phyloP scores from a whole-genome alignment of 2,888 invertebrate species.

The Acanthacorydalis orientalis region DNA sequence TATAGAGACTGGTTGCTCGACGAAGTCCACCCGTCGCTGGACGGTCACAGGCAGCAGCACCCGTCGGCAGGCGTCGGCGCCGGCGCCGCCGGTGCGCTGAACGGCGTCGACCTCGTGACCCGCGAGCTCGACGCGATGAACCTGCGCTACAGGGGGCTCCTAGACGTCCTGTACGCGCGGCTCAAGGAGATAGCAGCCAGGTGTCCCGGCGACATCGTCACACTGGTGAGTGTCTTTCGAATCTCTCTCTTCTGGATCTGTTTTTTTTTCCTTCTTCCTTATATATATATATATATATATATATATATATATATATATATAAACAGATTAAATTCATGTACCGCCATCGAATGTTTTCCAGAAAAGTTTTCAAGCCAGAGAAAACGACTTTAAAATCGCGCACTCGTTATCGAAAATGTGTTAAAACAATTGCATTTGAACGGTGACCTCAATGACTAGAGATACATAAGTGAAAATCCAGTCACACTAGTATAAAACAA shows the following conservation, averaged over 20 bases:
- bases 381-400: too few species aligned
- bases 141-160: slow-evolving; percentile 53
- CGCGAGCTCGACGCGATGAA: slow-evolving; percentile 68
- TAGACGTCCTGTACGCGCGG: slow-evolving; percentile 51
- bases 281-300: too few species aligned
- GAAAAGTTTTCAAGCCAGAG: too few species aligned
- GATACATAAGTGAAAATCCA: too few species aligned
- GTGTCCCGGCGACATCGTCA: slow-evolving; percentile 54
- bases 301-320: too few species aligned
- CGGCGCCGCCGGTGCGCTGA: slow-evolving; percentile 14
- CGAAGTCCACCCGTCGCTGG: slow-evolving; percentile 66
- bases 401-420: too few species aligned
- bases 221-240: slow-evolving; percentile 45
- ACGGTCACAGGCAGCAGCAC: slow-evolving; percentile 29
- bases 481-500: too few species aligned
- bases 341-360: too few species aligned
- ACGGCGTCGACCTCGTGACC: slow-evolving; percentile 59
- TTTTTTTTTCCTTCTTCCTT: too few species aligned
- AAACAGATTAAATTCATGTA: too few species aligned
- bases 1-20: slow-evolving; percentile 71
- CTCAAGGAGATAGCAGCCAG: slow-evolving; percentile 48
- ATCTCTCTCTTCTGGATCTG: neutral
- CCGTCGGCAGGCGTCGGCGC: slow-evolving; percentile 13
- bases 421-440: too few species aligned
- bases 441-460: too few species aligned